These are phyloP conservation scores for Palythoa grandiflora DNA, from an alignment of 92 coral and sea anemone species.

Conservation along the genomic window DNA sequence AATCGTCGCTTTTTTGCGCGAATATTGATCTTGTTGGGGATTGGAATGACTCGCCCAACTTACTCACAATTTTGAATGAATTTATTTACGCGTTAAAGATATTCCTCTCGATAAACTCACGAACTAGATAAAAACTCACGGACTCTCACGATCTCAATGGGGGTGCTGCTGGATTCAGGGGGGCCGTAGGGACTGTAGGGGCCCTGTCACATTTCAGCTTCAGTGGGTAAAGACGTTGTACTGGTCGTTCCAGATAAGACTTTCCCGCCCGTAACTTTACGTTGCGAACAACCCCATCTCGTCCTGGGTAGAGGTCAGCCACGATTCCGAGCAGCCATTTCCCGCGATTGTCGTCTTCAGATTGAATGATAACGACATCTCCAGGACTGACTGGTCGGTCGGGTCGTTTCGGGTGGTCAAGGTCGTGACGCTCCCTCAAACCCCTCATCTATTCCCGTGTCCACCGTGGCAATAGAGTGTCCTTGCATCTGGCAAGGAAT, in stretches of 20 bases:
- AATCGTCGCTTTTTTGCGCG: too few relatives aligned
- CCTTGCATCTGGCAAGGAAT: background rate
- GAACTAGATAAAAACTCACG: too few relatives aligned
- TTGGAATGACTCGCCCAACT: too few relatives aligned
- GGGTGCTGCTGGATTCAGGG: slow-evolving; percentile 10
- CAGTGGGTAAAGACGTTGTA: slow-evolving; percentile 8
- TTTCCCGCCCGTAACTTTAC: slow-evolving; percentile 16
- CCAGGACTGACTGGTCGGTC: background rate
- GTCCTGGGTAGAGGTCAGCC: background rate
- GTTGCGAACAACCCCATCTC: slow-evolving; percentile 18
- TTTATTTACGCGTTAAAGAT: too few relatives aligned
- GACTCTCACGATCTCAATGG: too few relatives aligned
- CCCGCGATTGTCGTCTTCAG: background rate
- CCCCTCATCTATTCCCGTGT: background rate
- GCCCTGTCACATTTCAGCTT: slow-evolving; percentile 14
- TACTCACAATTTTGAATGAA: too few relatives aligned
- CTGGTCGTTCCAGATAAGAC: slow-evolving; percentile 10
- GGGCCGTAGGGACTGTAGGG: slow-evolving; percentile 4
- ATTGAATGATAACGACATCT: background rate
- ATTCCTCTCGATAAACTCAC: too few relatives aligned
- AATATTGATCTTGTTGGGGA: too few relatives aligned
- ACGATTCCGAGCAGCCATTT: slow-evolving; percentile 26
- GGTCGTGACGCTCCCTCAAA: background rate
- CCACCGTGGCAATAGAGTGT: background rate
- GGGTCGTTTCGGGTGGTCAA: background rate